Percentiles rank a stretch among this genome's conserved stretches.
Conservation (phyloP, 2,113 vertebrate genomes). For the Rana temporaria region DNA sequence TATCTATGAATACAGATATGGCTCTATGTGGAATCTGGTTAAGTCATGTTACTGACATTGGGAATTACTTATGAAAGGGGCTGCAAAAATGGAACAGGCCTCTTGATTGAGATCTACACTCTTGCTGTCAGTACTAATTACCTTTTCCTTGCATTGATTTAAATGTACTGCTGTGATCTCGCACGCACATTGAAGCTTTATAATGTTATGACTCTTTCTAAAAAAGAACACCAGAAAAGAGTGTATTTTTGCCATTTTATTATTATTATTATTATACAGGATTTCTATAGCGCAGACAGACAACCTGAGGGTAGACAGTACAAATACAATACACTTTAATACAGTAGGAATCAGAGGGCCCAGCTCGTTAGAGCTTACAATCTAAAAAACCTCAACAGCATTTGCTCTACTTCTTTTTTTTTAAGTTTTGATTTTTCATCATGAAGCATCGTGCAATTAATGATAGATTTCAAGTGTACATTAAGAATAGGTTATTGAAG, state of each 20-base stretch:
- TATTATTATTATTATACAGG: too few species aligned
- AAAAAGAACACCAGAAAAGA: conserved; percentile 8
- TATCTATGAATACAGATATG: conserved; percentile 29
- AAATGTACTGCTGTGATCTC: conserved; percentile 16
- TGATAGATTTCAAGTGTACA: too few species aligned
- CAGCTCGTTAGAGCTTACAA: too few species aligned
- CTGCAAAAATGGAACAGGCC: conserved; percentile 39
- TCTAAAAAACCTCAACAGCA: background rate
- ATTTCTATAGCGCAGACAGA: too few species aligned
- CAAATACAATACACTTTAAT: too few species aligned
- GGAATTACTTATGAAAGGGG: conserved; percentile 43
- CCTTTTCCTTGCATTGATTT: conserved; percentile 43
- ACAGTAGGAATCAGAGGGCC: too few species aligned
- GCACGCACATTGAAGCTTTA: conserved; percentile 14
- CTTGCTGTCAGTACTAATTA: conserved; percentile 45
- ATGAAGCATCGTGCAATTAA: background rate
- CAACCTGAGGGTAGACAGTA: too few species aligned
- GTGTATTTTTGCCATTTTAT: too few species aligned
- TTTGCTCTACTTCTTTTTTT: too few species aligned
- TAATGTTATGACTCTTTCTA: conserved; percentile 29
- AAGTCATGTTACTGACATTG: conserved; percentile 29
- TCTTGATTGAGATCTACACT: conserved; percentile 43
- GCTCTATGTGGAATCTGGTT: conserved; percentile 6
- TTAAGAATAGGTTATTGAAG: too few species aligned
- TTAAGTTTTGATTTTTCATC: background rate